Evolutionary conservation across 2,113 vertebrate species (phyloP).

Genomic region (human (Homo sapiens)): DNA sequence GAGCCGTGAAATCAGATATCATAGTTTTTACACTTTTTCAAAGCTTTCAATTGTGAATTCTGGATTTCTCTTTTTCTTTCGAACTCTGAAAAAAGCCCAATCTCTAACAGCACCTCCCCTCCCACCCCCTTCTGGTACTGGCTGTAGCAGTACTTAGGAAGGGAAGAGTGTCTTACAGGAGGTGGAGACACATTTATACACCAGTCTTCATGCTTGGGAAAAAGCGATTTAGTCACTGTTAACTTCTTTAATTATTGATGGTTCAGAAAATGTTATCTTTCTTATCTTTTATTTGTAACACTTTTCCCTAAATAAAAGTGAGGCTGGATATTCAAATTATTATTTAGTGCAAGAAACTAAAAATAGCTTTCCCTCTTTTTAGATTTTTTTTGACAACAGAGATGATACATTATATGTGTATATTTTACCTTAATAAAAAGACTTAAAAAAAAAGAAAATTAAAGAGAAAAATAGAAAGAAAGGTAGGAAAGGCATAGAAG

Average conservation of each 20-base stretch:
- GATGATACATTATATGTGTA: not conserved
- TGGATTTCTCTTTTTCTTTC: not conserved
- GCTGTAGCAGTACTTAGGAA: not conserved
- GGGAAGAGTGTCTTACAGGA: not conserved
- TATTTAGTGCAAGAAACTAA: constrained; percentile 8
- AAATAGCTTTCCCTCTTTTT: not conserved
- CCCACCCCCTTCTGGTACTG: not conserved
- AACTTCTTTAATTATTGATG: not conserved
- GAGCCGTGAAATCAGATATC: not conserved
- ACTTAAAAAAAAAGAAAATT: not conserved
- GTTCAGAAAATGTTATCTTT: not conserved
- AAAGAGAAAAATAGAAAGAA: not conserved
- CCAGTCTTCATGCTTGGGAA: not conserved
- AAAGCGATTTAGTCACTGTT: not conserved
- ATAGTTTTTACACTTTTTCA: not conserved
- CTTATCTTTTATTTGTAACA: not conserved
- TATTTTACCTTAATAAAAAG: not conserved
- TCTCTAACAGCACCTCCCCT: not conserved
- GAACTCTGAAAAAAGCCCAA: not conserved
- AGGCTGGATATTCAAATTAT: not conserved
- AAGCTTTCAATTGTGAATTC: not conserved
- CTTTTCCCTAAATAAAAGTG: not conserved
- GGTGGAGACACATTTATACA: not conserved
- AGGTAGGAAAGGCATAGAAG: no score
- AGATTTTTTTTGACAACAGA: not conserved